phyloP scores from a whole-genome alignment of 2,888 invertebrate genomes.

The Chesias legatella region DNA sequence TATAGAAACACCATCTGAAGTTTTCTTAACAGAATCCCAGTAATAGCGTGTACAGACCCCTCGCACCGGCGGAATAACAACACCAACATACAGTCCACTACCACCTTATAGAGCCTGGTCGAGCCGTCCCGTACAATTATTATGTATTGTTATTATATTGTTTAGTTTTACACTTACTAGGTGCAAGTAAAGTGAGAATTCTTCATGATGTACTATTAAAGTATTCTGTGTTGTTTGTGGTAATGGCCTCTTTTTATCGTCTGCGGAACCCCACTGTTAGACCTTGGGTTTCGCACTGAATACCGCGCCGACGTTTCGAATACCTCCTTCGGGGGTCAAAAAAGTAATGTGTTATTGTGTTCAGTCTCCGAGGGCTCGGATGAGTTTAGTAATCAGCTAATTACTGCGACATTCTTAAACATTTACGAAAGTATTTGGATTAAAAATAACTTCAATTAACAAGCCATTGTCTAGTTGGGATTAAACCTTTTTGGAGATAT shows the following conservation, averaged over 20 bases:
- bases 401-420: conserved; percentile 20
- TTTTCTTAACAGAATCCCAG: too few species aligned
- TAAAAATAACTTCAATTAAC: conserved; percentile 6
- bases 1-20: too few species aligned
- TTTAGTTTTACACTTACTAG: too few species aligned
- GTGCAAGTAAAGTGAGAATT: too few species aligned
- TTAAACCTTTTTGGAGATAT: too few species aligned
- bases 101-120: too few species aligned
- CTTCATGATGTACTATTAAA: too few species aligned
- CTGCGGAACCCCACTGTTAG: conserved; percentile 58
- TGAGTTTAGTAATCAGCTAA: conserved; percentile 26
- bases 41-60: too few species aligned
- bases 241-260: conserved; percentile 49
- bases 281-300: conserved; percentile 55
- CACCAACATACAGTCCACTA: too few species aligned
- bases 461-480: conserved; percentile 1
- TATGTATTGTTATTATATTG: too few species aligned
- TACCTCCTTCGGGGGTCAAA: conserved; percentile 31
- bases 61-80: too few species aligned
- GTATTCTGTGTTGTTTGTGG: conserved; percentile 17
- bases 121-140: too few species aligned
- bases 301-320: conserved; percentile 48
- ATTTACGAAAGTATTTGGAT: conserved; percentile 10
- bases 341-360: conserved; percentile 41
- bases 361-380: conserved; percentile 19